phyloP scores from a whole-genome alignment of 2,797 vertebrate genomes.

The Myripristis murdjan region DNA sequence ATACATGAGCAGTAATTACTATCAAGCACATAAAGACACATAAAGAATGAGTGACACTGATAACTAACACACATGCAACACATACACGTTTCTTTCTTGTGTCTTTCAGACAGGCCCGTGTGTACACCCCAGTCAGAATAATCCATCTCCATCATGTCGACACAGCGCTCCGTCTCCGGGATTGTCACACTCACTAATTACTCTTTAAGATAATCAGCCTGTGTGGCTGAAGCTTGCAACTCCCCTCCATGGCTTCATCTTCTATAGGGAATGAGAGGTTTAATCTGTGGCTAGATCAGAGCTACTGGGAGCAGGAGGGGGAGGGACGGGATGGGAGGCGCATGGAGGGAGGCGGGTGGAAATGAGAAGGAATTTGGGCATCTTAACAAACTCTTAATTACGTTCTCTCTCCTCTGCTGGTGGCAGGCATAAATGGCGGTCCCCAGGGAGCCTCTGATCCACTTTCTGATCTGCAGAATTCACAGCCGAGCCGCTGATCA shows the following conservation, averaged over 20 bases:
- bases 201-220: conserved; percentile 80
- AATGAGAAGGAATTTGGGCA: conserved; percentile 83
- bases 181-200: conserved; percentile 82
- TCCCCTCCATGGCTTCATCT: conserved; percentile 65
- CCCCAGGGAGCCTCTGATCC: conserved; percentile 84
- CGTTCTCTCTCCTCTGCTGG: conserved; percentile 78
- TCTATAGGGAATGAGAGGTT: conserved; percentile 74
- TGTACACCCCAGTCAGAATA: conserved; percentile 65
- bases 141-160: conserved; percentile 78
- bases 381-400: conserved; percentile 86
- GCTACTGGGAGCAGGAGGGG: conserved; percentile 67
- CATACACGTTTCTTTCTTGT: conserved; percentile 59
- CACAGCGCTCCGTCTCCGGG: conserved; percentile 56
- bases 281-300: conserved; percentile 80
- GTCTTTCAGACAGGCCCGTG: conserved; percentile 49
- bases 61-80: conserved; percentile 70
- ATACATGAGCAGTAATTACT: conserved; percentile 77
- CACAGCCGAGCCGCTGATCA: conserved; percentile 82
- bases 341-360: conserved; percentile 47
- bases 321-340: conserved; percentile 32
- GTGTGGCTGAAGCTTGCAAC: conserved; percentile 74
- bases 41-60: conserved; percentile 78
- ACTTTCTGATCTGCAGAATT: conserved; percentile 85
- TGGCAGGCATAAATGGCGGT: conserved; percentile 83
- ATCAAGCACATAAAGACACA: conserved; percentile 73